Conservation (phyloP, 2,113 vertebrate species). For the Actenoides lindsayi region DNA sequence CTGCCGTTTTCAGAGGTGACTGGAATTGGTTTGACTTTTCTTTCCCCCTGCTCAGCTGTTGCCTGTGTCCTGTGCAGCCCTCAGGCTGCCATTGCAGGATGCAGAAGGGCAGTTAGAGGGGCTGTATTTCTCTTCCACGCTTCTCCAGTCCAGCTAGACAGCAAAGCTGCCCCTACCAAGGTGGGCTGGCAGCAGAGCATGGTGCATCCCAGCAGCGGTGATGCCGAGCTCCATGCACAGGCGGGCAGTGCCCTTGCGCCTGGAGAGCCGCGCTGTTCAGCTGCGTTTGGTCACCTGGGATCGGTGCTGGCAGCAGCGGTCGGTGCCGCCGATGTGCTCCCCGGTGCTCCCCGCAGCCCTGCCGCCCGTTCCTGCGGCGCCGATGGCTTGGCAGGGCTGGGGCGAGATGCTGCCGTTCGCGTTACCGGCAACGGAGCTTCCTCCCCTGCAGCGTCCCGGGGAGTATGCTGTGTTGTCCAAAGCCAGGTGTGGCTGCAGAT, state of each 20-base stretch:
- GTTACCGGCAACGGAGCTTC: rapidly evolving
- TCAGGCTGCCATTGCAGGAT: background rate
- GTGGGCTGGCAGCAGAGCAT: background rate
- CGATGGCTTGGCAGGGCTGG: background rate
- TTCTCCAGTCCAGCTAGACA: background rate
- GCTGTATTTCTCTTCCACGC: background rate
- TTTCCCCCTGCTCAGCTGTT: background rate
- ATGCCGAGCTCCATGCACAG: background rate
- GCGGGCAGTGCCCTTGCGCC: background rate
- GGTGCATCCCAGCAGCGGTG: rapidly evolving
- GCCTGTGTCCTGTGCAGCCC: rapidly evolving
- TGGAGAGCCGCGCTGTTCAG: background rate
- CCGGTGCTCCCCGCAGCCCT: rapidly evolving
- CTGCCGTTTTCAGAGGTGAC: background rate
- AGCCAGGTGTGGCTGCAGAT: background rate
- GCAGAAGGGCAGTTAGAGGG: background rate
- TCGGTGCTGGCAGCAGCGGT: rapidly evolving
- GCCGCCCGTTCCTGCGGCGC: background rate
- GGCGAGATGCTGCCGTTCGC: rapidly evolving
- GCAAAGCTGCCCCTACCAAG: rapidly evolving
- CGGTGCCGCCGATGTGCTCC: background rate
- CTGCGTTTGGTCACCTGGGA: background rate
- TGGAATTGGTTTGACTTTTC: background rate
- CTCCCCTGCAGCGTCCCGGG: background rate
- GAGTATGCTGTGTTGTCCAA: background rate